These are phyloP conservation scores for Protomyctophum bolini DNA, from an alignment of 2,113 vertebrate genomes.

Conservation along the genomic window DNA sequence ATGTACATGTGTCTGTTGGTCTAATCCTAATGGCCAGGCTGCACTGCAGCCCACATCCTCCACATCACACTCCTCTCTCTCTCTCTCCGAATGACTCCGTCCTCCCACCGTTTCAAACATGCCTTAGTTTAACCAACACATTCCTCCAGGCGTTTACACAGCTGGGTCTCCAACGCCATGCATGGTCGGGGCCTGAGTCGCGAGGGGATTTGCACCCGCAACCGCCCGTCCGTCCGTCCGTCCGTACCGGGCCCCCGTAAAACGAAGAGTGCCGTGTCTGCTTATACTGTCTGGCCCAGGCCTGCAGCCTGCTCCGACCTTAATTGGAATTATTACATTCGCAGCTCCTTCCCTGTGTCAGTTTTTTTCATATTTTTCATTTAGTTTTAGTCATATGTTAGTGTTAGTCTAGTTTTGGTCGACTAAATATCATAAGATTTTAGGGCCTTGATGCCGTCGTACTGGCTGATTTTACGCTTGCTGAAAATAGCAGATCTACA, in stretches of 20 bases:
- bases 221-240: conserved; percentile 44
- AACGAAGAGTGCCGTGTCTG: conserved; percentile 10
- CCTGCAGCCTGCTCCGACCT: conserved; percentile 1
- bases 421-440: too few relatives aligned
- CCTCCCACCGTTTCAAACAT: conserved; percentile 21
- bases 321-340: conserved; percentile 65
- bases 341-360: conserved; percentile 49
- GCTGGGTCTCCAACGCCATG: conserved; percentile 35
- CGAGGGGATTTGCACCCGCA: conserved; percentile 65
- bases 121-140: conserved; percentile 9
- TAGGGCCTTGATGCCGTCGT: too few relatives aligned
- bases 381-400: too few relatives aligned
- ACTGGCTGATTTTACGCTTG: too few relatives aligned
- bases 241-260: conserved; percentile 10
- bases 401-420: too few relatives aligned
- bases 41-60: not conserved
- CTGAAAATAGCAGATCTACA: not conserved
- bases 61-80: not conserved
- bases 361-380: too few relatives aligned
- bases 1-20: not conserved
- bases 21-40: not conserved
- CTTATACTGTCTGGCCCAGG: conserved; percentile 43
- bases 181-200: conserved; percentile 3
- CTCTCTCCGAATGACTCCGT: conserved; percentile 2
- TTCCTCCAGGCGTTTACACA: conserved; percentile 57